phyloP scores from a whole-genome alignment of 2,797 vertebrate species.

The Numenius phaeopus region DNA sequence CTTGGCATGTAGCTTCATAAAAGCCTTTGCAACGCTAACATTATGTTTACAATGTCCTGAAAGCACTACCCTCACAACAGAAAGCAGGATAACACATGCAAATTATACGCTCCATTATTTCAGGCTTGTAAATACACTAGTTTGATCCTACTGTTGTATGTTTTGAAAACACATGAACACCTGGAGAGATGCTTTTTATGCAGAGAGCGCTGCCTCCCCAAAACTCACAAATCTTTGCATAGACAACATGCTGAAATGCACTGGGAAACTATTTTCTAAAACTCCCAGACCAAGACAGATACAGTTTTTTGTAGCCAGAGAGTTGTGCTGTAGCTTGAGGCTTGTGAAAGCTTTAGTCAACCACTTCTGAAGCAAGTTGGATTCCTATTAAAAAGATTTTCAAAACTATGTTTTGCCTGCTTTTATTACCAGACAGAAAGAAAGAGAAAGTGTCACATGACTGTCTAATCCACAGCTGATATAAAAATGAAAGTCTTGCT shows the following conservation, averaged over 20 bases:
- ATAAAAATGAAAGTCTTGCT: background rate
- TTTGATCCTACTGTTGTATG: background rate
- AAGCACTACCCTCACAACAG: background rate
- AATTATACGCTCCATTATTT: rapidly evolving
- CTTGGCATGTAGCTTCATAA: background rate
- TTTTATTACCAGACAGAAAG: background rate
- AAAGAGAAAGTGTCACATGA: background rate
- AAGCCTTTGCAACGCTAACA: background rate
- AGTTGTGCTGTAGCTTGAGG: background rate
- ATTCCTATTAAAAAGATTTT: background rate
- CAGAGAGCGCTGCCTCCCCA: background rate
- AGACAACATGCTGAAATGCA: background rate
- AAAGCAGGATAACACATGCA: background rate
- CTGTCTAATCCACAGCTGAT: background rate
- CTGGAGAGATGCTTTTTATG: background rate
- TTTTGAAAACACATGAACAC: background rate
- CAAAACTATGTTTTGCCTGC: background rate
- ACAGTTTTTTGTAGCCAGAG: background rate
- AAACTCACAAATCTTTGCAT: rapidly evolving
- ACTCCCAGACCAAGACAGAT: background rate
- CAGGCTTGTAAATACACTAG: background rate
- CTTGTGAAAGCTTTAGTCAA: background rate
- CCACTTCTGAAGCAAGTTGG: background rate
- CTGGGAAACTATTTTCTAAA: background rate
- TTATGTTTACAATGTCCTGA: background rate